phyloP scores from a whole-genome alignment of 2,888 invertebrate genomes.

The Nineta flava region DNA sequence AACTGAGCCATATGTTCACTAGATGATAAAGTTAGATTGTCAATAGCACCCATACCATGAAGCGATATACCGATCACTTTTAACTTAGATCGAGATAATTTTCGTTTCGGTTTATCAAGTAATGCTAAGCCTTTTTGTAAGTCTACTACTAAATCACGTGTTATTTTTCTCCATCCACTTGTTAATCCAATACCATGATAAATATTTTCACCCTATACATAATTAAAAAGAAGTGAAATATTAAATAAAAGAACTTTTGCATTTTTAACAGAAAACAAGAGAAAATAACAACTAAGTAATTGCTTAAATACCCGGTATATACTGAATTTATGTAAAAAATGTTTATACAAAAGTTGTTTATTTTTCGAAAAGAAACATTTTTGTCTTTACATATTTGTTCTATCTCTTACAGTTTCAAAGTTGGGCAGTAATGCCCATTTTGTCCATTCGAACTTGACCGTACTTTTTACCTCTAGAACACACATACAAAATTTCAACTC shows the following conservation, averaged over 20 bases:
- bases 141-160: conserved; percentile 79
- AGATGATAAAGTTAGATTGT: conserved; percentile 62
- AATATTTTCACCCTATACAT: conserved; percentile 50
- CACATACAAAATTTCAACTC: too few relatives aligned
- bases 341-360: too few relatives aligned
- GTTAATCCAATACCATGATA: conserved; percentile 69
- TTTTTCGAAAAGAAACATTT: too few relatives aligned
- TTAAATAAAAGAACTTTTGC: background rate
- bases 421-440: too few relatives aligned
- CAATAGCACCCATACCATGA: conserved; percentile 54
- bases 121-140: conserved; percentile 73
- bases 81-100: conserved; percentile 53
- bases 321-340: too few relatives aligned
- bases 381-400: too few relatives aligned
- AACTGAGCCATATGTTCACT: conserved; percentile 85
- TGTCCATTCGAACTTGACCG: too few relatives aligned
- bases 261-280: too few relatives aligned
- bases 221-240: conserved; percentile 5
- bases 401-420: too few relatives aligned
- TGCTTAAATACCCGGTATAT: too few relatives aligned
- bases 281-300: too few relatives aligned
- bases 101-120: conserved; percentile 49
- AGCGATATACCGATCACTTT: conserved; percentile 52
- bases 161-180: conserved; percentile 58
- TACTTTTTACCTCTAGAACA: too few relatives aligned